Conservation (phyloP, 2,797 vertebrate species). For the Lacerta agilis region DNA sequence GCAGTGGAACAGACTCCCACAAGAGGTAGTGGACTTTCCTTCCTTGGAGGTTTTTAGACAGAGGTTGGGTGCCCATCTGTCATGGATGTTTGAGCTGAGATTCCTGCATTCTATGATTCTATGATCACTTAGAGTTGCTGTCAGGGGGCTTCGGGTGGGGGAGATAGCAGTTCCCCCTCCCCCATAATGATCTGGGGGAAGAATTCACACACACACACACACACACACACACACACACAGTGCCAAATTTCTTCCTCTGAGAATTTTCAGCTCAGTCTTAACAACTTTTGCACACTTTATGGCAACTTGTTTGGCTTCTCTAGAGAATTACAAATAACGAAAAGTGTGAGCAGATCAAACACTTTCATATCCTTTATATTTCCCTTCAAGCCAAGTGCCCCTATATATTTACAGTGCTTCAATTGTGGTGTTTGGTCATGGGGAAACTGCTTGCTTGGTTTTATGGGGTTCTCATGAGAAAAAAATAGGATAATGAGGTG, state of each 20-base stretch:
- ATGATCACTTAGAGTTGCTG: too few relatives aligned
- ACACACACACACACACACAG: too few relatives aligned
- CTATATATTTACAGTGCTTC: background rate
- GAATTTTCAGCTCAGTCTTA: background rate
- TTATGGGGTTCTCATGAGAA: background rate
- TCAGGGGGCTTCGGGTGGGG: too few relatives aligned
- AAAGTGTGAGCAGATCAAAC: background rate
- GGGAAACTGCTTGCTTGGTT: conserved; percentile 38
- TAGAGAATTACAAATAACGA: background rate
- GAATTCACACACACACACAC: too few relatives aligned
- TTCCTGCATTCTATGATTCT: too few relatives aligned
- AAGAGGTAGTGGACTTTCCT: too few relatives aligned
- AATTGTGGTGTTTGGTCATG: background rate
- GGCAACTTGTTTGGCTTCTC: conserved; percentile 14
- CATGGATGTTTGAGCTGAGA: too few relatives aligned
- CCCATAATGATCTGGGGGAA: background rate
- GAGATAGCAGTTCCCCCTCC: too few relatives aligned
- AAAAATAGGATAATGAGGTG: background rate
- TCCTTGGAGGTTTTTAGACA: too few relatives aligned
- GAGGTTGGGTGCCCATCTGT: too few relatives aligned
- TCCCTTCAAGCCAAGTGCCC: background rate
- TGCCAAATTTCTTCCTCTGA: background rate
- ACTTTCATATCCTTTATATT: conserved; percentile 39
- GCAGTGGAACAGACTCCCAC: too few relatives aligned
- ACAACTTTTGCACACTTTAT: conserved; percentile 17